Conservation (phyloP, 2,113 vertebrate species). For the Thalassoma bifasciatum region DNA sequence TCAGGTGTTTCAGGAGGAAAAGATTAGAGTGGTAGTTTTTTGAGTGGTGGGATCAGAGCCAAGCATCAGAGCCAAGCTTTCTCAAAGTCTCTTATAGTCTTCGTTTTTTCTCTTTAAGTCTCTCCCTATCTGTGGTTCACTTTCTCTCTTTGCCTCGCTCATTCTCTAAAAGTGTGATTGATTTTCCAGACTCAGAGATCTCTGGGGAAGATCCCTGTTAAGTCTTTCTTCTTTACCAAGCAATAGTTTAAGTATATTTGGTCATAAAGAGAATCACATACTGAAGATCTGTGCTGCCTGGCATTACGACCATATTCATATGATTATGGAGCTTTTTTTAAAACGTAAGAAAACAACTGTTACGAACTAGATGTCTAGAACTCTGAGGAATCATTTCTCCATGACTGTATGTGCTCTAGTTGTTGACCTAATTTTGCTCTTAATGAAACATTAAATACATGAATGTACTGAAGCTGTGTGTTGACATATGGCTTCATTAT, state of each 20-base stretch:
- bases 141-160: conserved; percentile 19
- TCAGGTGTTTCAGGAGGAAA: conserved; percentile 59
- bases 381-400: conserved; percentile 6
- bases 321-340: background rate
- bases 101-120: conserved; percentile 1
- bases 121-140: background rate
- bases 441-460: conserved; percentile 21
- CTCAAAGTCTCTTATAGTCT: conserved; percentile 23
- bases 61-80: conserved; percentile 45
- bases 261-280: background rate
- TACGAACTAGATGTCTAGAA: background rate
- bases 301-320: background rate
- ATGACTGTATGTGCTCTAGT: background rate
- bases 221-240: background rate
- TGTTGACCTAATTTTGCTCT: conserved; percentile 18
- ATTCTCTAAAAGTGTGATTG: conserved; percentile 27
- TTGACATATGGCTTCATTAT: conserved; percentile 48
- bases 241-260: background rate
- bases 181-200: conserved; percentile 41
- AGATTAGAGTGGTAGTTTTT: conserved; percentile 58
- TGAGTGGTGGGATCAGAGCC: conserved; percentile 47
- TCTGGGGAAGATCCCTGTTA: conserved; percentile 1
- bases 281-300: background rate
- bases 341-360: background rate
- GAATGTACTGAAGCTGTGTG: conserved; percentile 25